Evolutionary conservation across 2,888 invertebrate species (phyloP).

Genomic region (Chironomus riparius): DNA sequence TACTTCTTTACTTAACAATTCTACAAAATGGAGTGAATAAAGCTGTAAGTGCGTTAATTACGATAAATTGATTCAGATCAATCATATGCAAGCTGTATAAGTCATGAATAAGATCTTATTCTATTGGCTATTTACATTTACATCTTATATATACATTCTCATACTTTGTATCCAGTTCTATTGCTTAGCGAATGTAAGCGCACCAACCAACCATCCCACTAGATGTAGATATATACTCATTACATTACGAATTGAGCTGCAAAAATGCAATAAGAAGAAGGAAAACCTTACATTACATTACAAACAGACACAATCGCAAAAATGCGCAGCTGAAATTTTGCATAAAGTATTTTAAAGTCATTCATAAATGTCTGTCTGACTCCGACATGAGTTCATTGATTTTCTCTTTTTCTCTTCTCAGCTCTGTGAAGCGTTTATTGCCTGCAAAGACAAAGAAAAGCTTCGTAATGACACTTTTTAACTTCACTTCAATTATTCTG

Average conservation of each 20-base stretch:
- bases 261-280: neutral
- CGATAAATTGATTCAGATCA: too few relatives aligned
- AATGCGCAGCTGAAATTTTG: neutral
- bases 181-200: too few relatives aligned
- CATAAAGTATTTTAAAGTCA: neutral
- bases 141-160: too few relatives aligned
- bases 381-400: neutral
- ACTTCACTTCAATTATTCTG: neutral
- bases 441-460: neutral
- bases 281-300: neutral
- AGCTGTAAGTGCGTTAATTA: neutral
- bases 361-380: constrained; percentile 1
- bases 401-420: neutral
- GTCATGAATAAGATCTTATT: too few relatives aligned
- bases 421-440: neutral
- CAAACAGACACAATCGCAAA: neutral
- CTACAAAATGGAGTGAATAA: constrained; percentile 13
- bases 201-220: neutral
- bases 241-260: neutral
- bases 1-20: too few relatives aligned
- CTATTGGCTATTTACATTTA: too few relatives aligned
- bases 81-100: too few relatives aligned
- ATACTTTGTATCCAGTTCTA: too few relatives aligned
- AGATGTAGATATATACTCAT: neutral
- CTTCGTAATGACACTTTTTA: neutral